phyloP scores from a whole-genome alignment of 2,113 vertebrate species.

The Chlorodrepanis virens region DNA sequence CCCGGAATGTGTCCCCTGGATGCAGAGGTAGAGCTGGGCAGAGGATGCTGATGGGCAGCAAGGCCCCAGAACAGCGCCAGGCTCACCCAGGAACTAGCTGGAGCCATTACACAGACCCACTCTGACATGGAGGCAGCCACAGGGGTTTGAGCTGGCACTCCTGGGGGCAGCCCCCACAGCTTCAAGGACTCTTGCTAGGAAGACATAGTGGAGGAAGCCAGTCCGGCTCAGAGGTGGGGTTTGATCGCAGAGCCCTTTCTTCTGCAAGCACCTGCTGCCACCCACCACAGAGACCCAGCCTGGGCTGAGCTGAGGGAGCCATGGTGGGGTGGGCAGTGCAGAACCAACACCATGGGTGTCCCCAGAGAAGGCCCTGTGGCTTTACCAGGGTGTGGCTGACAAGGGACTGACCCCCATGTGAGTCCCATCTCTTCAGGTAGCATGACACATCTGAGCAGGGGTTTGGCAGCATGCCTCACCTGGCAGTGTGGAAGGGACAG shows the following conservation, averaged over 20 bases:
- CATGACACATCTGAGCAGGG: not conserved
- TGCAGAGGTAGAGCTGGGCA: not conserved
- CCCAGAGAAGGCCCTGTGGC: not conserved
- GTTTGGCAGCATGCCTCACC: not conserved
- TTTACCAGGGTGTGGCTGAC: not conserved
- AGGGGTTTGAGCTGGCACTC: not conserved
- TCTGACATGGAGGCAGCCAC: not conserved
- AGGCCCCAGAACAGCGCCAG: not conserved
- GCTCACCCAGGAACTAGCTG: not conserved
- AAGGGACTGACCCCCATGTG: rapidly evolving
- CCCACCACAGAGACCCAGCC: not conserved
- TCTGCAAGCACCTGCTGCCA: not conserved
- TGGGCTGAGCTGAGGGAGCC: not conserved
- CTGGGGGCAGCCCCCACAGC: not conserved
- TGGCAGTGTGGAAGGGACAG: not conserved
- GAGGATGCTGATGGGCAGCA: rapidly evolving
- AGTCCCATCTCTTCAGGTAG: not conserved
- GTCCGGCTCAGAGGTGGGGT: not conserved
- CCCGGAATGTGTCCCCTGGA: rapidly evolving
- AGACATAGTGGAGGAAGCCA: not conserved
- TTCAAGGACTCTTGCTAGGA: not conserved
- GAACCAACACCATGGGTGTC: not conserved
- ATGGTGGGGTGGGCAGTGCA: not conserved
- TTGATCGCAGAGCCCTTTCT: not conserved
- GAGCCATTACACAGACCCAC: not conserved